These are phyloP conservation scores for Perca schrenkii DNA, from an alignment of 2,113 vertebrate species.

Conservation along the genomic window DNA sequence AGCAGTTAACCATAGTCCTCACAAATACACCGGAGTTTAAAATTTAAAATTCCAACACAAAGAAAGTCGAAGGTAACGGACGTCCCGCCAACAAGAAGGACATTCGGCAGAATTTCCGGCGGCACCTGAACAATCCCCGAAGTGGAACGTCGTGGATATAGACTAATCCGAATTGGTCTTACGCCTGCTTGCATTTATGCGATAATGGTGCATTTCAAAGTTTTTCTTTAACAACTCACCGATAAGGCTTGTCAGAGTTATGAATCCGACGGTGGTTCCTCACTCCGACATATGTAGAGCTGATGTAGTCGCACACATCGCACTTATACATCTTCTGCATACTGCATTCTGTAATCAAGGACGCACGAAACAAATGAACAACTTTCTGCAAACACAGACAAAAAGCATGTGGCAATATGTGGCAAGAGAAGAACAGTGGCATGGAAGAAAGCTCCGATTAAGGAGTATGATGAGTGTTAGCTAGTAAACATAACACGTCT, in stretches of 20 bases:
- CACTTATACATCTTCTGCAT: slow-evolving; percentile 92
- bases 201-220: neutral
- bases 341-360: slow-evolving; percentile 53
- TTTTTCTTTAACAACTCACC: slow-evolving; percentile 79
- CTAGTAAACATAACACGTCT: slow-evolving; percentile 4
- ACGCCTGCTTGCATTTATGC: neutral
- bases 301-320: slow-evolving; percentile 95
- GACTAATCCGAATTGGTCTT: too few species aligned
- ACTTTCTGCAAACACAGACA: neutral
- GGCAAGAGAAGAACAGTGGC: neutral
- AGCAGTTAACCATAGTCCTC: too few species aligned
- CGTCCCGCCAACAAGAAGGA: too few species aligned
- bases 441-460: neutral
- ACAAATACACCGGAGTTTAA: too few species aligned
- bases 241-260: slow-evolving; percentile 95
- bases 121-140: too few species aligned
- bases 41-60: too few species aligned
- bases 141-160: too few species aligned
- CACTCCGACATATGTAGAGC: slow-evolving; percentile 94
- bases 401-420: neutral
- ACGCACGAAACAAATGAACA: neutral
- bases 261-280: slow-evolving; percentile 97
- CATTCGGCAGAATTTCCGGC: too few species aligned
- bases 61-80: too few species aligned
- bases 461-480: neutral